Evolutionary conservation across 2,797 vertebrate genomes (phyloP).

Genomic region (Triplophysa bombifrons): DNA sequence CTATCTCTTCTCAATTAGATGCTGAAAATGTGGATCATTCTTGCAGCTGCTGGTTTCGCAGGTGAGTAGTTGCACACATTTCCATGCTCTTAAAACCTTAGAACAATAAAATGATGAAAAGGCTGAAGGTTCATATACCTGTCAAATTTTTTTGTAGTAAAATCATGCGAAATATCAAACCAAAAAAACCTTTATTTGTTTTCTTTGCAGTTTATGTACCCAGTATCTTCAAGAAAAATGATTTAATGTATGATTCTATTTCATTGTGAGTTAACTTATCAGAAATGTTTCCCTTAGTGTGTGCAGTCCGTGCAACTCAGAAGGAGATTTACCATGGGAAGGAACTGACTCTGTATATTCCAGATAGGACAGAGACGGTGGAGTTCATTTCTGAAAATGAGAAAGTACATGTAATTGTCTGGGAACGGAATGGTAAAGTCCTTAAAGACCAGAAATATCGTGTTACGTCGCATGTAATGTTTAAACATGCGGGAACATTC

Average conservation of each 20-base stretch:
- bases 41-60: background rate
- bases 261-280: background rate
- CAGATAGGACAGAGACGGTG: constrained; percentile 55
- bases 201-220: too few relatives aligned
- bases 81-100: background rate
- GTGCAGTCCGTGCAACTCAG: constrained; percentile 43
- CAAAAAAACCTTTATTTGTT: background rate
- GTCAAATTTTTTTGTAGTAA: background rate
- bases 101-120: background rate
- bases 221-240: background rate
- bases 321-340: constrained; percentile 60
- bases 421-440: background rate
- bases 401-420: background rate
- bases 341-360: constrained; percentile 64
- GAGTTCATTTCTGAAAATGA: constrained; percentile 54
- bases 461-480: constrained; percentile 54
- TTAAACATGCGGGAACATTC: constrained; percentile 68
- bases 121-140: background rate
- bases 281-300: background rate
- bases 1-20: background rate
- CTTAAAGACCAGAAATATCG: too few relatives aligned
- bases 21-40: background rate
- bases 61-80: background rate
- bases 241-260: background rate
- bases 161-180: background rate